Percentiles rank a stretch among this genome's conserved stretches.
phyloP scores from a whole-genome alignment of 2,113 vertebrate species.

The Anas platyrhynchos region DNA sequence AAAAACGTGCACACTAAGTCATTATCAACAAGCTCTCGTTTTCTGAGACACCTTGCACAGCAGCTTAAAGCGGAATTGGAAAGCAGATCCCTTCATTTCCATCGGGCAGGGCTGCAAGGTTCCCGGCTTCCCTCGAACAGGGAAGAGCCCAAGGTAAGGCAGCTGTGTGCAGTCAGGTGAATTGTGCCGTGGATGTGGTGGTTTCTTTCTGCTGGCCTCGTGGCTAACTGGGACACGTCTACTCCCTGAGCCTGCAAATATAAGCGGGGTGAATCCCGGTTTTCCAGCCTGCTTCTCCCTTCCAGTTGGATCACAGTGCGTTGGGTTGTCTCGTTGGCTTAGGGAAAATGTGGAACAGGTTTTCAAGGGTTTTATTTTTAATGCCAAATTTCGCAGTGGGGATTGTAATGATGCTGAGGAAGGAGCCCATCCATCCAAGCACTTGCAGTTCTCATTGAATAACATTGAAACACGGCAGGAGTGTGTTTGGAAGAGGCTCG shows the following conservation, averaged over 20 bases:
- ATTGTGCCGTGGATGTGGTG: not conserved
- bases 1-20: not conserved
- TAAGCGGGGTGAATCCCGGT: not conserved
- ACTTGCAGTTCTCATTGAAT: not conserved
- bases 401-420: not conserved
- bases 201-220: not conserved
- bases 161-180: not conserved
- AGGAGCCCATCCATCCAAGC: rapidly evolving
- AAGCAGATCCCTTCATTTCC: not conserved
- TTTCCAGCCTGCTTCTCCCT: not conserved
- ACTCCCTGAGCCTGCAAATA: not conserved
- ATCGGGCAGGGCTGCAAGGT: not conserved
- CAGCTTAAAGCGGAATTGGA: not conserved
- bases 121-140: slow-evolving; percentile 4
- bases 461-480: not conserved
- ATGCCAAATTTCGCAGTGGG: not conserved
- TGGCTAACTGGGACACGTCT: not conserved
- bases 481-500: not conserved
- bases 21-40: not conserved
- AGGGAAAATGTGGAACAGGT: not conserved
- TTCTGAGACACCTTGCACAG: not conserved
- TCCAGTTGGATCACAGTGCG: not conserved
- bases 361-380: not conserved
- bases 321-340: not conserved
- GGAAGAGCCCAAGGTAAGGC: not conserved